phyloP scores from a whole-genome alignment of 92 coral and sea anemone species.

The Ricordea florida region DNA sequence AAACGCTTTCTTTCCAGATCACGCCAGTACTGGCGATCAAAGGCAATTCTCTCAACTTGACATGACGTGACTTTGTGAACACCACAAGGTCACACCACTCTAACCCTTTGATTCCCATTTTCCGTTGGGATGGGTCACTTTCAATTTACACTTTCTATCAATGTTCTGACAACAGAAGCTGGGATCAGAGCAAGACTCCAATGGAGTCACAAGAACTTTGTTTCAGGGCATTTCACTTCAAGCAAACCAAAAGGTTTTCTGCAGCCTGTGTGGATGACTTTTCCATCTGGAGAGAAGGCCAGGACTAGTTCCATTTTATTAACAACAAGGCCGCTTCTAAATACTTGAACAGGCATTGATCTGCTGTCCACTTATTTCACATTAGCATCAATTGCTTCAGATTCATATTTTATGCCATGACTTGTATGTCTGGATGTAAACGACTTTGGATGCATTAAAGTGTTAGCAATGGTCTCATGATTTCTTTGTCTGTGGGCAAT shows the following conservation, averaged over 20 bases:
- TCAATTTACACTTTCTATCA: constrained; percentile 50
- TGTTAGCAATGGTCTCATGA: constrained; percentile 31
- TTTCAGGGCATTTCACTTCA: constrained; percentile 31
- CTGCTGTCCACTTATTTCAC: constrained; percentile 37
- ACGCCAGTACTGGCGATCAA: constrained; percentile 35
- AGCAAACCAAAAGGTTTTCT: constrained; percentile 5
- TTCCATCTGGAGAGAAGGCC: constrained; percentile 57
- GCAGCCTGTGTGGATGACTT: constrained; percentile 26
- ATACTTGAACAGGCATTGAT: constrained; percentile 7
- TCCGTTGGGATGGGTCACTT: constrained; percentile 41
- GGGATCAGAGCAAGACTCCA: constrained; percentile 56
- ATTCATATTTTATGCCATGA: constrained; percentile 50
- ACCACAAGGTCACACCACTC: constrained; percentile 66
- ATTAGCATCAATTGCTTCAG: constrained; percentile 28
- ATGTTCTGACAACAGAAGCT: constrained; percentile 49
- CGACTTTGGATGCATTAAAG: constrained; percentile 25
- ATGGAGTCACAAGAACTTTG: constrained; percentile 53
- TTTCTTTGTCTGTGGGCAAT: constrained; percentile 35
- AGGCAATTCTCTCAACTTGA: constrained; percentile 55
- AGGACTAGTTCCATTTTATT: constrained; percentile 14
- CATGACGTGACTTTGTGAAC: constrained; percentile 28
- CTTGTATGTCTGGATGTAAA: constrained; percentile 21
- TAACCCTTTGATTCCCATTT: constrained; percentile 54
- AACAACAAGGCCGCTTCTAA: constrained; percentile 32
- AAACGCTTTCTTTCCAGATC: constrained; percentile 20